Conservation (phyloP, 2,888 invertebrate species). For the Drosophila yooni region DNA sequence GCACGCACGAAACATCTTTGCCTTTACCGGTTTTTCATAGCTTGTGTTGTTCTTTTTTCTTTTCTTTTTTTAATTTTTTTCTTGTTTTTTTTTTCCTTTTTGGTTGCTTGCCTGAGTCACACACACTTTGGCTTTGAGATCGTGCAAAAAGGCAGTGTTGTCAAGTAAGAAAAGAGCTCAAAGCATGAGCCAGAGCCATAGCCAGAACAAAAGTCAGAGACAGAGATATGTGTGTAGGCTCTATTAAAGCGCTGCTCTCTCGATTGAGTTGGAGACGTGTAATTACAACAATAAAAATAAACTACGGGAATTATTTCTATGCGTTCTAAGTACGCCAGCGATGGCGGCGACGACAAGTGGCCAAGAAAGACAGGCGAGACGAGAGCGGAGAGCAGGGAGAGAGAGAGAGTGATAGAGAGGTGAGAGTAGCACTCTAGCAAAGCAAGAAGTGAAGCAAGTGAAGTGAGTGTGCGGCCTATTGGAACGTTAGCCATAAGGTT, state of each 20-base stretch:
- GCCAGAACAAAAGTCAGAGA: neutral
- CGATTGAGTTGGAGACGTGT: constrained; percentile 66
- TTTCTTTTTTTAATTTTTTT: constrained; percentile 9
- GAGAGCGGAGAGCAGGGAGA: neutral
- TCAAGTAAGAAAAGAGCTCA: constrained; percentile 39
- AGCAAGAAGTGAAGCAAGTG: constrained; percentile 6
- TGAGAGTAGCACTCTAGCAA: neutral
- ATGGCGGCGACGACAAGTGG: constrained; percentile 62
- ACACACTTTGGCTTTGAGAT: constrained; percentile 42
- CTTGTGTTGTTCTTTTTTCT: constrained; percentile 19
- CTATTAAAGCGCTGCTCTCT: constrained; percentile 17
- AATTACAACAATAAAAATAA: constrained; percentile 80
- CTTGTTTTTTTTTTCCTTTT: constrained; percentile 19
- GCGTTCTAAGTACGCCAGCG: constrained; percentile 61
- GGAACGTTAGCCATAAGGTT: constrained; percentile 78
- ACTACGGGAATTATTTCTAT: constrained; percentile 75
- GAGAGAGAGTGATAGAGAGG: constrained; percentile 1
- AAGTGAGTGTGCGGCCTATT: constrained; percentile 64
- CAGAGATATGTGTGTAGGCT: constrained; percentile 28
- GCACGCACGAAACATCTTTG: constrained; percentile 70
- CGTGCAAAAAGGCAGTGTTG: constrained; percentile 57
- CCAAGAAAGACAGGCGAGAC: constrained; percentile 22
- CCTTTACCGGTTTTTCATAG: constrained; percentile 71
- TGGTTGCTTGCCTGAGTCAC: constrained; percentile 56
- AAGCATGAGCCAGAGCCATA: constrained; percentile 11